A percentile compares a stretch with the other conserved stretches of the same genome.
These are phyloP conservation scores for Xylophagus ater DNA, from an alignment of 2,888 invertebrate genomes.

Conservation along the genomic window DNA sequence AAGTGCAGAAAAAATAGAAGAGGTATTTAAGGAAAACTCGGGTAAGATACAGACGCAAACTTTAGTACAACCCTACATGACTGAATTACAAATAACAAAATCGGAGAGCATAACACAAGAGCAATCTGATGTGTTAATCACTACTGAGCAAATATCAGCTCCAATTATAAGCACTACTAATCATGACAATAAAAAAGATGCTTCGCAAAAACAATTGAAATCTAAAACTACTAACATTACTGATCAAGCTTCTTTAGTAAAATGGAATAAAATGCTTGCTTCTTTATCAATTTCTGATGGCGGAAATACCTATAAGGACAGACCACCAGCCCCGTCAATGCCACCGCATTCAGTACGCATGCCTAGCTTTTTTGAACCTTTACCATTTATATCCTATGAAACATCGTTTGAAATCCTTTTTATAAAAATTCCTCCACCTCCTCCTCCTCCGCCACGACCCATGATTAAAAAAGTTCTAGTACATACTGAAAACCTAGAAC, in stretches of 20 bases:
- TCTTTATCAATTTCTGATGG: slow-evolving; percentile 19
- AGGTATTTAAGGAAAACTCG: too few relatives aligned
- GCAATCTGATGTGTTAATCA: too few relatives aligned
- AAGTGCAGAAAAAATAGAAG: too few relatives aligned
- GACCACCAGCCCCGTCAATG: slow-evolving; percentile 25
- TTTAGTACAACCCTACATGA: too few relatives aligned
- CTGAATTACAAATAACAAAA: too few relatives aligned
- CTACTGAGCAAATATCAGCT: too few relatives aligned
- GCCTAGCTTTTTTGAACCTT: slow-evolving; percentile 39
- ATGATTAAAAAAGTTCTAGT: slow-evolving; percentile 34
- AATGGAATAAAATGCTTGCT: slow-evolving; percentile 31
- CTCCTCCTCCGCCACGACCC: slow-evolving; percentile 32
- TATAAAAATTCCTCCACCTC: slow-evolving; percentile 32
- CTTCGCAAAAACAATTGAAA: too few relatives aligned
- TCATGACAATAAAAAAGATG: too few relatives aligned
- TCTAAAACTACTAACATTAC: slow-evolving; percentile 32
- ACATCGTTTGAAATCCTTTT: slow-evolving; percentile 38
- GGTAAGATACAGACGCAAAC: too few relatives aligned
- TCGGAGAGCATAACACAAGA: too few relatives aligned
- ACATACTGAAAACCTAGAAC: slow-evolving; percentile 36
- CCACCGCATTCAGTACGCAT: slow-evolving; percentile 34
- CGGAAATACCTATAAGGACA: slow-evolving; percentile 19
- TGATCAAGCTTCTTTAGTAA: slow-evolving; percentile 30
- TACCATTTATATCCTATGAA: slow-evolving; percentile 37
- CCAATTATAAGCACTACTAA: too few relatives aligned